Conservation (phyloP, 2,888 invertebrate genomes). For the Orgyia antiqua region DNA sequence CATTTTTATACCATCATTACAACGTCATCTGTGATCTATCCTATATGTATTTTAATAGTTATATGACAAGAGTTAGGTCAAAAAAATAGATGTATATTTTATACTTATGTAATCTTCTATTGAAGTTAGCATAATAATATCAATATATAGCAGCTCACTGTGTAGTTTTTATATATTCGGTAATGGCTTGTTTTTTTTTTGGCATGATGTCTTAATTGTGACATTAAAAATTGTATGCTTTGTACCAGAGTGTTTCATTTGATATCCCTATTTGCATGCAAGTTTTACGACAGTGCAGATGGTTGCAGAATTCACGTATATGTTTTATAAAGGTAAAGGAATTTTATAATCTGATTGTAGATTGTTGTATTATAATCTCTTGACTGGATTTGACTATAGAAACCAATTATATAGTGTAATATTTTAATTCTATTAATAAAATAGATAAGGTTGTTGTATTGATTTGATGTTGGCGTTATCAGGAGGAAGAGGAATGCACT, state of each 20-base stretch:
- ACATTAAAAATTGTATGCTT: slow-evolving; percentile 77
- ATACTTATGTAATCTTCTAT: slow-evolving; percentile 69
- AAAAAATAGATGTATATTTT: slow-evolving; percentile 56
- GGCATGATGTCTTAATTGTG: slow-evolving; percentile 69
- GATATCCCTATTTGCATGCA: slow-evolving; percentile 63
- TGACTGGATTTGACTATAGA: no score
- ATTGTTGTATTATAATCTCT: no score
- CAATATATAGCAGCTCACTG: slow-evolving; percentile 50
- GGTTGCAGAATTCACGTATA: slow-evolving; percentile 68
- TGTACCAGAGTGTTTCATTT: slow-evolving; percentile 64
- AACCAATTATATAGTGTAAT: background rate
- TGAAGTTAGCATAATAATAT: slow-evolving; percentile 61
- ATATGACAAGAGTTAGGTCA: slow-evolving; percentile 53
- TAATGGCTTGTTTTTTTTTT: slow-evolving; percentile 66
- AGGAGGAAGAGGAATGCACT: slow-evolving; percentile 73
- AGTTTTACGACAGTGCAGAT: slow-evolving; percentile 52
- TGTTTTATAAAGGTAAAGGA: slow-evolving; percentile 32
- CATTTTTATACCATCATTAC: slow-evolving; percentile 48
- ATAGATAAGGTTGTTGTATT: slow-evolving; percentile 18
- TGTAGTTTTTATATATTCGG: slow-evolving; percentile 45
- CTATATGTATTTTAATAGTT: slow-evolving; percentile 45
- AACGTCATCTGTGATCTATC: slow-evolving; percentile 59
- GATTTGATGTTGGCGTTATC: slow-evolving; percentile 25
- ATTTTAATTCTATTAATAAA: background rate
- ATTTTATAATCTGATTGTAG: slow-evolving; percentile 1